A percentile compares a stretch with the other conserved stretches of the same genome.
Conservation (phyloP, 2,888 invertebrate genomes). For the Nemurella pictetii region DNA sequence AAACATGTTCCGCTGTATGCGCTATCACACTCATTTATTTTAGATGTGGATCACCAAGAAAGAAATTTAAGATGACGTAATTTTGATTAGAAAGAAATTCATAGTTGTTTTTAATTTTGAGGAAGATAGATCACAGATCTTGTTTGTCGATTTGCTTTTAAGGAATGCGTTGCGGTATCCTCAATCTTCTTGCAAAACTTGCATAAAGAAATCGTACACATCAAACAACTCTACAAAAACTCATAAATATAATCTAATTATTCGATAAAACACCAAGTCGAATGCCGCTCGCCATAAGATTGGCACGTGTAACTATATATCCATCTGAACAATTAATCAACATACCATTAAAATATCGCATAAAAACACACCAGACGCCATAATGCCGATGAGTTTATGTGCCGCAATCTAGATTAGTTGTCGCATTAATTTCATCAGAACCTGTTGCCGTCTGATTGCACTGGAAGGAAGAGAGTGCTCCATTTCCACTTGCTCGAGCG, state of each 20-base stretch:
- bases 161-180: not conserved
- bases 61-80: not conserved
- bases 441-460: not conserved
- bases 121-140: not conserved
- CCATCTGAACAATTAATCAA: not conserved
- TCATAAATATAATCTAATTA: not conserved
- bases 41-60: not conserved
- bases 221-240: not conserved
- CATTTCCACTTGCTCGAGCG: slow-evolving; percentile 3
- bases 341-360: not conserved
- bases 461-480: slow-evolving; percentile 5
- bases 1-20: not conserved
- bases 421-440: not conserved
- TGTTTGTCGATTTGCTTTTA: not conserved
- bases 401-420: not conserved
- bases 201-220: not conserved
- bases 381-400: not conserved
- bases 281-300: not conserved
- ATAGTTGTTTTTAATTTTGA: no score
- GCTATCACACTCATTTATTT: not conserved
- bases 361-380: not conserved
- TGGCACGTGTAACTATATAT: not conserved
- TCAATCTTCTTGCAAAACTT: not conserved
- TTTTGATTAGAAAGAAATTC: not conserved
- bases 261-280: not conserved